A percentile compares a stretch with the other conserved stretches of the same genome.
These are phyloP conservation scores for Rhynchotus rufescens DNA, from an alignment of 2,797 vertebrate genomes.

Conservation along the genomic window DNA sequence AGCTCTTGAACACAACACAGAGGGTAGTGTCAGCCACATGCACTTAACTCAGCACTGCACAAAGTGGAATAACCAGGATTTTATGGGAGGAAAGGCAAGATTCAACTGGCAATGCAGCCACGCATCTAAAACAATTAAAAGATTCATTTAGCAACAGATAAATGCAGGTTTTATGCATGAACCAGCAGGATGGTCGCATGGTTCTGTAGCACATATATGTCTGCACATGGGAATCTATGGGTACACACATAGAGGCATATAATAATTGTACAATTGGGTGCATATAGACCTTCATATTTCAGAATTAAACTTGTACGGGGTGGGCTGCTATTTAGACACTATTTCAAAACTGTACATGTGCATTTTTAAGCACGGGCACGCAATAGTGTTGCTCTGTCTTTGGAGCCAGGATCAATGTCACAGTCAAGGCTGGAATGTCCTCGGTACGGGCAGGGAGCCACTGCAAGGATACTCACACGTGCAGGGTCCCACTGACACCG, in stretches of 20 bases:
- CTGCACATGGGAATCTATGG: no score
- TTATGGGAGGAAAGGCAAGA: neutral
- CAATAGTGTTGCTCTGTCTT: neutral
- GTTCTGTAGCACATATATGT: neutral
- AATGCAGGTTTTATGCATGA: neutral
- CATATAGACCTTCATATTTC: neutral
- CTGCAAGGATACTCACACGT: constrained; percentile 3
- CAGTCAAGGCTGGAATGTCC: constrained; percentile 31
- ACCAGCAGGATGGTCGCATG: neutral
- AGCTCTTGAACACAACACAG: neutral
- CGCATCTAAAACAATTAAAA: neutral
- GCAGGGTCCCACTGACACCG: constrained; percentile 68
- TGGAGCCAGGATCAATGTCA: constrained; percentile 59
- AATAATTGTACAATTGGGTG: neutral
- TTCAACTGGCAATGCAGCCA: neutral
- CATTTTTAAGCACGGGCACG: neutral
- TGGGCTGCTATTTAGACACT: neutral
- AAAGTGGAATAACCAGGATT: neutral
- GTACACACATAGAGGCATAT: neutral
- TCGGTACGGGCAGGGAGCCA: constrained; percentile 35
- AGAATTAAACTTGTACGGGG: neutral
- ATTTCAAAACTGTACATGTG: neutral
- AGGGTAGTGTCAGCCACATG: neutral
- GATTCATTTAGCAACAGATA: neutral
- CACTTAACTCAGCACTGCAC: neutral